Evolutionary conservation across 2,797 vertebrate genomes (phyloP).

Genomic region (Enteromius viviparus): DNA sequence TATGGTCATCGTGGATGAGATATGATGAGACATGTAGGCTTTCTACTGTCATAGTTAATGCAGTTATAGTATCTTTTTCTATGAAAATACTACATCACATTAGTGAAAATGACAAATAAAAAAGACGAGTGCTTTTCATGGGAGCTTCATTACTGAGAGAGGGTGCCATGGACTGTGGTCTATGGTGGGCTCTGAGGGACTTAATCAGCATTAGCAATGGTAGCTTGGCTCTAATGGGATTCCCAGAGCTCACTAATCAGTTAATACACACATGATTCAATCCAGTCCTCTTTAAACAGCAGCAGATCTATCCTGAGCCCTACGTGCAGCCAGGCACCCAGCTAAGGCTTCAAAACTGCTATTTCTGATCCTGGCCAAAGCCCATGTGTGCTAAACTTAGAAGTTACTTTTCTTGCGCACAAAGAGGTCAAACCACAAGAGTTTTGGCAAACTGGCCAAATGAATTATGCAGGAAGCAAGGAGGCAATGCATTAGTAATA

Average conservation of each 20-base stretch:
- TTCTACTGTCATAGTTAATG: background rate
- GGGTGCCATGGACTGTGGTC: conserved; percentile 7
- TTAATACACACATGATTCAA: conserved; percentile 60
- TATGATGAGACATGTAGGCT: background rate
- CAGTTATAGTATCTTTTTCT: background rate
- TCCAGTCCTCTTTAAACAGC: conserved; percentile 26
- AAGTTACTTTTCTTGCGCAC: background rate
- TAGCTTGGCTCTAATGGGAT: conserved; percentile 62
- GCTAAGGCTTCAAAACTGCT: conserved; percentile 14
- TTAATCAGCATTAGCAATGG: conserved; percentile 65
- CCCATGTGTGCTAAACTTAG: conserved; percentile 18
- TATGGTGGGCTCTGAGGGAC: conserved; percentile 42
- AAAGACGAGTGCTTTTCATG: background rate
- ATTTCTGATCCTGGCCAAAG: conserved; percentile 31
- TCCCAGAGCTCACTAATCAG: conserved; percentile 66
- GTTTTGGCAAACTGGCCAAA: background rate
- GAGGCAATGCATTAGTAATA: background rate
- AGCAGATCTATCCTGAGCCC: conserved; percentile 22
- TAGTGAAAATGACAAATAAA: background rate
- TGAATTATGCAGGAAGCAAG: background rate
- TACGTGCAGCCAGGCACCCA: background rate
- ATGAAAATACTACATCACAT: background rate
- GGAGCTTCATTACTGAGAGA: background rate
- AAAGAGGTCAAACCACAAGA: background rate
- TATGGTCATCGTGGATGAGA: background rate